These are phyloP conservation scores for Takifugu flavidus DNA, from an alignment of 2,113 vertebrate species.

Conservation along the genomic window DNA sequence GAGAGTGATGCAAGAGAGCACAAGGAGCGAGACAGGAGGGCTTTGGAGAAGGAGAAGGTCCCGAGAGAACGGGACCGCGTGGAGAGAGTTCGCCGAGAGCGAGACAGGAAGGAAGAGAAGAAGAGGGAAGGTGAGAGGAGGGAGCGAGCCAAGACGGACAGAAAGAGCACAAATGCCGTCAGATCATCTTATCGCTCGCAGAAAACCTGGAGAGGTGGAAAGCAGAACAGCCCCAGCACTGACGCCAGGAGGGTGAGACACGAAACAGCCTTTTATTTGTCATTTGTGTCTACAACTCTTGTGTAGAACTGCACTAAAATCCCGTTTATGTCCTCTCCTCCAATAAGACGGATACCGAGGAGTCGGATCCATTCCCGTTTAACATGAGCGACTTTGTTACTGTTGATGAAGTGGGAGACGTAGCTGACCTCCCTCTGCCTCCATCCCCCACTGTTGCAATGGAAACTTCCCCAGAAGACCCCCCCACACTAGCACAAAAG, in stretches of 20 bases:
- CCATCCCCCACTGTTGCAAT: slow-evolving; percentile 5
- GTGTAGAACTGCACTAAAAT: too few species aligned
- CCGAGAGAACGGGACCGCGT: slow-evolving; percentile 19
- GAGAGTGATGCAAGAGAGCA: slow-evolving; percentile 6
- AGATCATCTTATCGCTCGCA: slow-evolving; percentile 11
- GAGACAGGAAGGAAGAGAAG: slow-evolving; percentile 26
- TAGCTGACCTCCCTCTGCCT: slow-evolving; percentile 33
- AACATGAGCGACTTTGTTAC: slow-evolving; percentile 70
- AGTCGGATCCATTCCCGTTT: slow-evolving; percentile 47
- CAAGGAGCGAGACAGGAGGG: slow-evolving; percentile 21
- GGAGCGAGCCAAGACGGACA: slow-evolving; percentile 41
- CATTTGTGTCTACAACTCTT: too few species aligned
- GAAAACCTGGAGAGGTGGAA: slow-evolving; percentile 8
- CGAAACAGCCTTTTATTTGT: too few species aligned
- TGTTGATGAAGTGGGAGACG: slow-evolving; percentile 66
- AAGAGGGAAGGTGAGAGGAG: slow-evolving; percentile 33
- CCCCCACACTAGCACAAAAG: neutral
- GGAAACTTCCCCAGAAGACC: slow-evolving; percentile 9
- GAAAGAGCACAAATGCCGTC: slow-evolving; percentile 29
- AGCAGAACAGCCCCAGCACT: neutral
- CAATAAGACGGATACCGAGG: slow-evolving; percentile 28
- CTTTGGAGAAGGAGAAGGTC: slow-evolving; percentile 5
- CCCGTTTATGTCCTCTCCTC: neutral
- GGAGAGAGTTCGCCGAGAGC: slow-evolving; percentile 30
- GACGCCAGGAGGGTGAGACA: slow-evolving; percentile 32